phyloP scores from a whole-genome alignment of 1,140 invertebrate genomes.

The Diachasmimorpha longicaudata region DNA sequence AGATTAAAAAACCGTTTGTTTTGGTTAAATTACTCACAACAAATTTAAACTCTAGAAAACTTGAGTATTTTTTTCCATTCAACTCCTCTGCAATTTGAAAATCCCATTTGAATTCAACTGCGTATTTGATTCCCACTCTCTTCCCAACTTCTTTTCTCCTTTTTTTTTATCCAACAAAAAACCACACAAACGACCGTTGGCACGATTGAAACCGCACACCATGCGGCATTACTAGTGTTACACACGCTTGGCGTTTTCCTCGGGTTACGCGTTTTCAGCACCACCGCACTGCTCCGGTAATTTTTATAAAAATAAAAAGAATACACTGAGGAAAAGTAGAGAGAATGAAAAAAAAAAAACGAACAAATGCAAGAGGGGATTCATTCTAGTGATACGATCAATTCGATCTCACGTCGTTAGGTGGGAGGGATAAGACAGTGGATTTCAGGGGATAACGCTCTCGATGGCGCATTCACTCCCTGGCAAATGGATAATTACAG shows the following conservation, averaged over 20 bases:
- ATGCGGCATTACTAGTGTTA: constrained; percentile 16
- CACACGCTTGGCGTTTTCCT: constrained; percentile 9
- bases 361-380: not conserved
- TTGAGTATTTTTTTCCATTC: too few species aligned
- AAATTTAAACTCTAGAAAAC: too few species aligned
- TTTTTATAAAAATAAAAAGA: not conserved
- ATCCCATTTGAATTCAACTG: not conserved
- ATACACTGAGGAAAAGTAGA: not conserved
- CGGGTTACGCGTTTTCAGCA: constrained; percentile 9
- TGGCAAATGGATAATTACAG: not conserved
- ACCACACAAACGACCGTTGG: constrained; percentile 9
- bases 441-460: not conserved
- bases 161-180: not conserved
- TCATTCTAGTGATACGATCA: not conserved
- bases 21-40: too few species aligned
- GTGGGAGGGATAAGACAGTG: not conserved
- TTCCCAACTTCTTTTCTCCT: not conserved
- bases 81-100: not conserved
- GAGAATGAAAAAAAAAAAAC: not conserved
- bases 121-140: not conserved
- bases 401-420: not conserved
- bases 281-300: not conserved
- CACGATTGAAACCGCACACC: constrained; percentile 10
- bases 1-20: too few species aligned
- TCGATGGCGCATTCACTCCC: not conserved